Evolutionary conservation across 2,888 invertebrate species (phyloP), one percentile per base, ranked within the genome.

Genomic region (Machimus rusticus): DNA sequence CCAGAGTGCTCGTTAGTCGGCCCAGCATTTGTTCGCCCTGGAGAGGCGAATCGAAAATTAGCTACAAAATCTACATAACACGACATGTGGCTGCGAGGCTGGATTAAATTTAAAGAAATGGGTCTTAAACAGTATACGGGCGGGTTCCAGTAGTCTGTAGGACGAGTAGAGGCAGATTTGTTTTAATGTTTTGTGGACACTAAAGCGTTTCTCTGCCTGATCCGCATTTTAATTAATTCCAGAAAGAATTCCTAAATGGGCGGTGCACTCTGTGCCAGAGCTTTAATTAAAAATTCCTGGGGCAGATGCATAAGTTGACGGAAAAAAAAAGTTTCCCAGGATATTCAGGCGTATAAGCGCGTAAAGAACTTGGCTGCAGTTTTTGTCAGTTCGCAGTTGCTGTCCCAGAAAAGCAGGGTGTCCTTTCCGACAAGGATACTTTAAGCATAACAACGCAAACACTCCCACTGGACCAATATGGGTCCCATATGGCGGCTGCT

Each of bases 201-300:
- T 28, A 28, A 81, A 51, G 8, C 51, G 28, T 81, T 82, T 82
- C 57, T 66, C 37, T 8, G 82, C 34, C 57, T 82, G 82, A 74
- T 85, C 85, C 85, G 85, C 85, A 85, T 85, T 85, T 85, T 85
- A 85, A 85, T 85, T 85, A 85, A 85, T 74, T 85, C 85, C 34
- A 39, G 74, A 74, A 66, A 74, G 74, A 74, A 76, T 76, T 76
- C 46, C 43, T 43, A 39, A 28, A 28, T 46, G 79, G 43, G n/a
- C 39, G 43, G 6, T 74, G 74, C 57, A 46, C 66, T 66, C 37
- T 37, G 34, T 84, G 57, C 43, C 85, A 16, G 46, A 85, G 28
- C 74, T 85, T 85, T 85, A 85, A 85, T 85, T 85, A 85, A 85
- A 85, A 85, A 85, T 85, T 85, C 85, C 85, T 85, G 85, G 28